Conservation (phyloP, 2,797 vertebrate species). For the Discoglossus pictus region DNA sequence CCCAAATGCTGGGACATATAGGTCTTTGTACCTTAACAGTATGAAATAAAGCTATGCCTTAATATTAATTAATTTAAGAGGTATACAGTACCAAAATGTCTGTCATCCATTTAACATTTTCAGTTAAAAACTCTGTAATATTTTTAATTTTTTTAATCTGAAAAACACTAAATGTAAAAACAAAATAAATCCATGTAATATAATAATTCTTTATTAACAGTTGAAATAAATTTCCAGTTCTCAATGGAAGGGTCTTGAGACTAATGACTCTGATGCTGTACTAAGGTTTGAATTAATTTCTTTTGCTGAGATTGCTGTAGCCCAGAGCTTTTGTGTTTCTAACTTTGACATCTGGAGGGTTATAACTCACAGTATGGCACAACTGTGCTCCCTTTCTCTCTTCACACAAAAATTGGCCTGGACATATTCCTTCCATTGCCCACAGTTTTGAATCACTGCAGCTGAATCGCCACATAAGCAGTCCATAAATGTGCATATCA, state of each 20-base stretch:
- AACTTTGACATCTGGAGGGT: conserved; percentile 46
- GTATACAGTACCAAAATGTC: too few species aligned
- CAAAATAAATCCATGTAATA: too few species aligned
- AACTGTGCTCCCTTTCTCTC: conserved; percentile 30
- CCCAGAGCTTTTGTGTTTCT: conserved; percentile 37
- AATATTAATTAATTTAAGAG: too few species aligned
- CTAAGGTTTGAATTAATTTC: conserved; percentile 37
- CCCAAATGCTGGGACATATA: too few species aligned
- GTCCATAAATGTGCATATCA: conserved; percentile 34
- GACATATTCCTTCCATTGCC: conserved; percentile 25
- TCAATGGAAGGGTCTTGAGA: neutral
- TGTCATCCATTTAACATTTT: too few species aligned
- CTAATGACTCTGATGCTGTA: conserved; percentile 9
- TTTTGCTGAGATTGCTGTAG: conserved; percentile 21
- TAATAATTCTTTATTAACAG: too few species aligned
- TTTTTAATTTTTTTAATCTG: too few species aligned
- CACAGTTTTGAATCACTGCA: conserved; percentile 28
- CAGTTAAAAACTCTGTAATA: too few species aligned
- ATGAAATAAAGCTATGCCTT: too few species aligned
- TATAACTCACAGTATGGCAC: conserved; percentile 46
- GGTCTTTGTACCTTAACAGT: too few species aligned
- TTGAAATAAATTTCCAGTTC: too few species aligned
- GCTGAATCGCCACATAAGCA: conserved; percentile 13
- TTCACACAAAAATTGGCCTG: conserved; percentile 29
- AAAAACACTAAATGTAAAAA: too few species aligned